Evolutionary conservation across 2,888 invertebrate species (phyloP), one percentile per base, ranked within the genome.

Genomic region (Lepeophtheirus nordmannii): DNA sequence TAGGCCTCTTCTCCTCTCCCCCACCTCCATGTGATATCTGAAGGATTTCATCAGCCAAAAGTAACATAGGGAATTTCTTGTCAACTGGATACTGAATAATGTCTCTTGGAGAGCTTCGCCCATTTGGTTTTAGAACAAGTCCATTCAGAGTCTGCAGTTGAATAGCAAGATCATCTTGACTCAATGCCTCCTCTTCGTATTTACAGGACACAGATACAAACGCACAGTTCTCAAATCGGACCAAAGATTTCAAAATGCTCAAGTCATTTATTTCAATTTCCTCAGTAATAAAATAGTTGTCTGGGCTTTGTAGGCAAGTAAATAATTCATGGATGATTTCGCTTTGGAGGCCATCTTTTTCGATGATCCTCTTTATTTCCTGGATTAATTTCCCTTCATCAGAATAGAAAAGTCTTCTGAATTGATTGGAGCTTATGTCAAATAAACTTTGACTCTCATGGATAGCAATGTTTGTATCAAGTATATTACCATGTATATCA

Each of bases 281-380:
- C 68, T 75, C 73, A 68, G 67, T 72, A 3, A 73, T 72, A 70
- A 76, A 76, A 72, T 74, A 73, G 69, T 75, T 75, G 14, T 74
- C 74, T 2, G 73, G 73, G 62, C 73, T 73, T 73, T 75, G 69
- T 14, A 69, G 67, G 56, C 58, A 37, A 17, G 7, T n/a, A 17
- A 30, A 39, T 37, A 58, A 37, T 30, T 58, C 20, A 10, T 58
- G 38, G 9, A 58, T 20, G 14, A 65, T 14, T 58, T 65, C 65
- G 14, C 39, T 46, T 46, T 46, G 53, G 8, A 46, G 17, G 14
- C 53, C 53, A 46, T 46, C 17, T 46, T n/a, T 14, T 46, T 46
- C 53, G 5, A 46, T 2, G 8, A 46, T 14, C n/a, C 53, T 14
- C 17, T 14, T 46, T 46, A 46, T 46, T 58, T 58, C 58, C 2